phyloP scores from a whole-genome alignment of 2,888 invertebrate species.

The Pristionchus exspectatus region DNA sequence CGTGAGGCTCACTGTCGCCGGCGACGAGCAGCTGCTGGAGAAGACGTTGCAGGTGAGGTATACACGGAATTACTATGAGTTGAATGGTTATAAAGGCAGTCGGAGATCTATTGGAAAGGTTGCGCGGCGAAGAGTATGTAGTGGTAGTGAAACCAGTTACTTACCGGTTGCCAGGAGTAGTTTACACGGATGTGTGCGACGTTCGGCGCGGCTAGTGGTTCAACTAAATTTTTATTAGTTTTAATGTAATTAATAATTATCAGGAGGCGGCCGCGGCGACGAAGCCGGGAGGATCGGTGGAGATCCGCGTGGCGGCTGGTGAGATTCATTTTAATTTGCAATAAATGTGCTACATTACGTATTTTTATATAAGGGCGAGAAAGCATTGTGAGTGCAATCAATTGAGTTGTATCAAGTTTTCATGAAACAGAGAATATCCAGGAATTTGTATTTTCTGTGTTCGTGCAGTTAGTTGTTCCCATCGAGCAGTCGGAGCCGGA shows the following conservation, averaged over 20 bases:
- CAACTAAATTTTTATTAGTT: too few relatives aligned
- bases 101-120: too few relatives aligned
- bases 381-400: not conserved
- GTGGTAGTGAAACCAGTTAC: too few relatives aligned
- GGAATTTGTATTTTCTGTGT: not conserved
- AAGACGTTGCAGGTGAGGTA: conserved; percentile 26
- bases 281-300: conserved; percentile 43
- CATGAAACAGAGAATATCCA: not conserved
- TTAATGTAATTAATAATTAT: not conserved
- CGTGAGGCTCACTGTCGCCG: conserved; percentile 6
- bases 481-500: too few relatives aligned
- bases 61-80: too few relatives aligned
- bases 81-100: too few relatives aligned
- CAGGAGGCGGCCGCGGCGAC: conserved; percentile 6
- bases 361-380: not conserved
- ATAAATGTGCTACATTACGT: not conserved
- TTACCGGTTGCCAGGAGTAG: too few relatives aligned
- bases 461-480: too few relatives aligned
- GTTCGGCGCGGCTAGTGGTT: too few relatives aligned
- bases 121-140: too few relatives aligned
- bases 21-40: conserved; percentile 35
- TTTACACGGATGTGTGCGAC: too few relatives aligned
- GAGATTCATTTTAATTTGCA: not conserved
- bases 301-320: conserved; percentile 28
- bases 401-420: not conserved